These are phyloP conservation scores for Muntiacus reevesi DNA, from an alignment of 2,113 vertebrate species.

Conservation along the genomic window DNA sequence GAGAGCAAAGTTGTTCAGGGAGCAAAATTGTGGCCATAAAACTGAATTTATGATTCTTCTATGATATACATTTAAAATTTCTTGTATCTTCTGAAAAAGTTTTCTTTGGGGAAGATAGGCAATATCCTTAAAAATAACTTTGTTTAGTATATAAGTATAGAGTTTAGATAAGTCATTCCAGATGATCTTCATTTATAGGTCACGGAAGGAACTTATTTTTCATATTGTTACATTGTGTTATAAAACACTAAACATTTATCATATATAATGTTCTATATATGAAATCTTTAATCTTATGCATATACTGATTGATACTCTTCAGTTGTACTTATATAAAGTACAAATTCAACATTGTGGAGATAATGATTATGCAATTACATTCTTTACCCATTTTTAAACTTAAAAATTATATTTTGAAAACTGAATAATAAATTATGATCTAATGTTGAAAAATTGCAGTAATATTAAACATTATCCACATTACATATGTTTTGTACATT, in stretches of 20 bases:
- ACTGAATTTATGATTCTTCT: background rate
- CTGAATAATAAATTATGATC: background rate
- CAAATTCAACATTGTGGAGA: background rate
- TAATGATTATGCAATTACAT: background rate
- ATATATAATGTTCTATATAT: constrained; percentile 25
- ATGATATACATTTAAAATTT: background rate
- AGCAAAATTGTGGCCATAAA: background rate
- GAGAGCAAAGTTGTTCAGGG: background rate
- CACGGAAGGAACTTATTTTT: constrained; percentile 36
- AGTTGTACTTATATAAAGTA: constrained; percentile 6
- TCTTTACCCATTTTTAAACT: background rate
- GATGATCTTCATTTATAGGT: constrained; percentile 26
- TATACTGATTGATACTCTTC: background rate
- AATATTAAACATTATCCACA: background rate
- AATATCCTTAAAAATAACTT: background rate
- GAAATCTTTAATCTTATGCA: constrained; percentile 32
- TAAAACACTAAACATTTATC: constrained; percentile 32
- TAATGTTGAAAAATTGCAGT: constrained; percentile 24
- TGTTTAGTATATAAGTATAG: background rate
- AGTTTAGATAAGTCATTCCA: constrained; percentile 22
- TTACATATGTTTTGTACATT: background rate
- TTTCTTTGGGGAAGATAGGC: background rate
- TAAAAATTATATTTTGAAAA: constrained; percentile 25
- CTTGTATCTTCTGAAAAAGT: background rate
- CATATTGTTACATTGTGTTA: constrained; percentile 7